phyloP scores from a whole-genome alignment of 2,113 vertebrate species.

The Maccullochella peelii region DNA sequence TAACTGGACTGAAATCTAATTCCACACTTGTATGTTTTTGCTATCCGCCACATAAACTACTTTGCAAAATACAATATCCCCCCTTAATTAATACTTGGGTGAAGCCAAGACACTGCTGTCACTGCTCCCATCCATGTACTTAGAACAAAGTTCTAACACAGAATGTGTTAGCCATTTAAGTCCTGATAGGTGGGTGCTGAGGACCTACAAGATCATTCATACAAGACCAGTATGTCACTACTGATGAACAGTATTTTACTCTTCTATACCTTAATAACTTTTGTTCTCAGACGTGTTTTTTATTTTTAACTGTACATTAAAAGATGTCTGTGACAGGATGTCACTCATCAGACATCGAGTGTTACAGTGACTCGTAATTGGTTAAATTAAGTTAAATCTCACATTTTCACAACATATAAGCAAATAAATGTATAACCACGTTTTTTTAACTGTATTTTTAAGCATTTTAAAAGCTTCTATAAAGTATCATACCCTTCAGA shows the following conservation, averaged over 20 bases:
- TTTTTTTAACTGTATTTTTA: neutral
- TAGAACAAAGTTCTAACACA: neutral
- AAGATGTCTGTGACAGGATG: neutral
- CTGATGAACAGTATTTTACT: neutral
- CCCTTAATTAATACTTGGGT: neutral
- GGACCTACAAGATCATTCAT: neutral
- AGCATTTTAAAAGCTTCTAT: neutral
- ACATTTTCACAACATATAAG: neutral
- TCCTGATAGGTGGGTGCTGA: neutral
- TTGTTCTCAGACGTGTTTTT: neutral
- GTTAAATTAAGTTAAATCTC: neutral
- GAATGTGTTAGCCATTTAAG: too few species aligned
- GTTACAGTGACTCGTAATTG: neutral
- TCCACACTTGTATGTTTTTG: neutral
- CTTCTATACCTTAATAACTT: neutral
- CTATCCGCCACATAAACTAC: neutral
- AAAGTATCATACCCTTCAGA: neutral
- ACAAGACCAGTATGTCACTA: neutral
- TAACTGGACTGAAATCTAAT: slow-evolving; percentile 2
- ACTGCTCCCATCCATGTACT: neutral
- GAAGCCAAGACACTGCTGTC: neutral
- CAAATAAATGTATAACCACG: neutral
- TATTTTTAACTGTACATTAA: neutral
- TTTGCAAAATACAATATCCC: neutral
- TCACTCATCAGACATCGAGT: neutral